A percentile compares a stretch with the other conserved stretches of the same genome.
Evolutionary conservation across 2,888 invertebrate species (phyloP).

Genomic region (Miltochrista miniata): DNA sequence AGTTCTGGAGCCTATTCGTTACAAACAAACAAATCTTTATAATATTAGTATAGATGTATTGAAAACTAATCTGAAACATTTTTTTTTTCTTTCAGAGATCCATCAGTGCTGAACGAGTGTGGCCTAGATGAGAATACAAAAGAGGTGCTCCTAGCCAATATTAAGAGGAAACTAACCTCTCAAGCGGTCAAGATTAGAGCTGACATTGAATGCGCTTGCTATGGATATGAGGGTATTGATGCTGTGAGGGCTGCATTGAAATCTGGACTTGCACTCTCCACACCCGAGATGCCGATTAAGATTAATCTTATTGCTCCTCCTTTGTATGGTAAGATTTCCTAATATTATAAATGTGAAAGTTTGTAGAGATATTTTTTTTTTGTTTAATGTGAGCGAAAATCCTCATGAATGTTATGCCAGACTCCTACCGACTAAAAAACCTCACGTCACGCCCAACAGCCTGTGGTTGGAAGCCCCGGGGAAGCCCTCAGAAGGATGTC

Average conservation of each 20-base stretch:
- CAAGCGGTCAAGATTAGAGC: constrained; percentile 85
- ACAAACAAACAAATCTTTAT: too few relatives aligned
- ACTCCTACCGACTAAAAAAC: too few relatives aligned
- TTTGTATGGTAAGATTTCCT: constrained; percentile 87
- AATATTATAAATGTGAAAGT: too few relatives aligned
- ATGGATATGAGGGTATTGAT: constrained; percentile 98
- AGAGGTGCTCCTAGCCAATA: constrained; percentile 96
- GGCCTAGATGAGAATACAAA: constrained; percentile 96
- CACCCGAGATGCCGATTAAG: constrained; percentile 97
- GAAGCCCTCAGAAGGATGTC: too few relatives aligned
- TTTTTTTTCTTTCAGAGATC: constrained; percentile 89
- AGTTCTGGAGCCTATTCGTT: too few relatives aligned
- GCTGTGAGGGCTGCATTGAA: constrained; percentile 97
- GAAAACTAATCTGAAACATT: too few relatives aligned
- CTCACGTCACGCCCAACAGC: too few relatives aligned
- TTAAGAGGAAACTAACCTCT: constrained; percentile 97
- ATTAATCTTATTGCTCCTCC: constrained; percentile 99
- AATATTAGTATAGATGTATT: too few relatives aligned
- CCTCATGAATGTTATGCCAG: too few relatives aligned
- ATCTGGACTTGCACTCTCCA: constrained; percentile 95
- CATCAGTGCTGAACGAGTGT: constrained; percentile 97
- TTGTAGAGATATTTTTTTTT: too few relatives aligned
- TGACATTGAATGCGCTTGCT: constrained; percentile 75
- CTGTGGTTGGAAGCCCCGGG: too few relatives aligned
- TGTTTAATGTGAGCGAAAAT: too few relatives aligned